Conservation (phyloP, 1,140 invertebrate species). For the Chrysoperla carnea region DNA sequence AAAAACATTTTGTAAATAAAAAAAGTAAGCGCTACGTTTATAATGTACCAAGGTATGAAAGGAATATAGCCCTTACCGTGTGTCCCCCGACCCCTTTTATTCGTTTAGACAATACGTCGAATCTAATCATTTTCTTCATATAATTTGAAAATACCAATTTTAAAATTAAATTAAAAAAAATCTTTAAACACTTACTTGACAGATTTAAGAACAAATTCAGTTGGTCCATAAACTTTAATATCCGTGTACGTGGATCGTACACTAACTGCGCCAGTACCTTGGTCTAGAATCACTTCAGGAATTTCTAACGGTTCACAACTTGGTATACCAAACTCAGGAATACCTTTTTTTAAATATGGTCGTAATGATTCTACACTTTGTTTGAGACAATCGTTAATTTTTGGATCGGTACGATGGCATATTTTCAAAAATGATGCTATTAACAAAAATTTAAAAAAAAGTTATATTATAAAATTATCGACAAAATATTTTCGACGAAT, state of each 20-base stretch:
- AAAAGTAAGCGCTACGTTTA: too few relatives aligned
- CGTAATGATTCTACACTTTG: slow-evolving; percentile 26
- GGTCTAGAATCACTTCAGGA: slow-evolving; percentile 34
- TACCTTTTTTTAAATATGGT: slow-evolving; percentile 30
- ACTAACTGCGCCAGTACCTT: slow-evolving; percentile 36
- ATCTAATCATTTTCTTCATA: too few relatives aligned
- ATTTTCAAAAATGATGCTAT: slow-evolving; percentile 25
- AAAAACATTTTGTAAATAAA: too few relatives aligned
- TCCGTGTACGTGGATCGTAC: slow-evolving; percentile 36
- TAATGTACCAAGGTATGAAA: too few relatives aligned
- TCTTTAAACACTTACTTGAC: slow-evolving; percentile 32
- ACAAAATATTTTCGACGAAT: too few relatives aligned
- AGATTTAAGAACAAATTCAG: slow-evolving; percentile 31
- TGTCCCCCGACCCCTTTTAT: too few relatives aligned
- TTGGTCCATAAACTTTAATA: slow-evolving; percentile 36
- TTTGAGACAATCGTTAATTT: slow-evolving; percentile 26
- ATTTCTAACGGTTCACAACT: slow-evolving; percentile 41
- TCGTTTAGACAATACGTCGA: too few relatives aligned
- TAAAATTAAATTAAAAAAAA: too few relatives aligned
- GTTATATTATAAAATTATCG: too few relatives aligned
- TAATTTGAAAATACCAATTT: too few relatives aligned
- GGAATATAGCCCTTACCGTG: too few relatives aligned
- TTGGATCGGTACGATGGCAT: slow-evolving; percentile 25
- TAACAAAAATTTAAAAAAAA: too few relatives aligned
- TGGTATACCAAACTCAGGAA: slow-evolving; percentile 37